Conservation (phyloP, 2,113 vertebrate genomes). For the Silurus meridionalis region DNA sequence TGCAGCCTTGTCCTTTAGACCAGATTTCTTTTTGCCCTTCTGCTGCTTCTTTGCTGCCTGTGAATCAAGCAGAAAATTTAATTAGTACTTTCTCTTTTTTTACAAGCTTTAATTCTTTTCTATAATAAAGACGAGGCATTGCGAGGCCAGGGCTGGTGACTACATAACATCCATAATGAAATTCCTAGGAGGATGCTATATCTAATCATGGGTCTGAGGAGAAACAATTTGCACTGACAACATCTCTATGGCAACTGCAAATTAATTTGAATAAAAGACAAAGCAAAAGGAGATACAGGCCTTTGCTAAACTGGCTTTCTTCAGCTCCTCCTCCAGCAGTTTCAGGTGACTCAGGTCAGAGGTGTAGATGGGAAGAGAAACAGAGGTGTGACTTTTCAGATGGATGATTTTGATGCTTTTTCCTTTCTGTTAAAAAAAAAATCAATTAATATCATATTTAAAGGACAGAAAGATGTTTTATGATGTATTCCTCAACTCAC, state of each 20-base stretch:
- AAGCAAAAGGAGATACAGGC: background rate
- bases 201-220: background rate
- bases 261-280: background rate
- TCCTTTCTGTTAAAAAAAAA: conserved; percentile 71
- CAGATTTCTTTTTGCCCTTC: background rate
- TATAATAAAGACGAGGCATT: background rate
- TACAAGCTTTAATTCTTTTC: background rate
- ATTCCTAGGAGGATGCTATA: background rate
- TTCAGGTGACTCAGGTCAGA: conserved; percentile 66
- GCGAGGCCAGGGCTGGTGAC: background rate
- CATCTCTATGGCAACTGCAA: background rate
- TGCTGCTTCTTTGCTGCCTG: conserved; percentile 15
- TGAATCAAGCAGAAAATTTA: background rate
- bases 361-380: conserved; percentile 82
- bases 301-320: background rate
- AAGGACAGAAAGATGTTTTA: background rate
- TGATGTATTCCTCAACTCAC: conserved; percentile 64
- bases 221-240: background rate
- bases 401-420: conserved; percentile 83
- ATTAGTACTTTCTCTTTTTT: background rate
- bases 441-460: background rate
- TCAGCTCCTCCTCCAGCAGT: conserved; percentile 51
- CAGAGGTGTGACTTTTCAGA: conserved; percentile 79
- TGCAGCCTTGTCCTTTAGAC: background rate
- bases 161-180: background rate